These are phyloP conservation scores for Platynereis dumerilii DNA, from an alignment of 2,888 invertebrate species.

Conservation along the genomic window DNA sequence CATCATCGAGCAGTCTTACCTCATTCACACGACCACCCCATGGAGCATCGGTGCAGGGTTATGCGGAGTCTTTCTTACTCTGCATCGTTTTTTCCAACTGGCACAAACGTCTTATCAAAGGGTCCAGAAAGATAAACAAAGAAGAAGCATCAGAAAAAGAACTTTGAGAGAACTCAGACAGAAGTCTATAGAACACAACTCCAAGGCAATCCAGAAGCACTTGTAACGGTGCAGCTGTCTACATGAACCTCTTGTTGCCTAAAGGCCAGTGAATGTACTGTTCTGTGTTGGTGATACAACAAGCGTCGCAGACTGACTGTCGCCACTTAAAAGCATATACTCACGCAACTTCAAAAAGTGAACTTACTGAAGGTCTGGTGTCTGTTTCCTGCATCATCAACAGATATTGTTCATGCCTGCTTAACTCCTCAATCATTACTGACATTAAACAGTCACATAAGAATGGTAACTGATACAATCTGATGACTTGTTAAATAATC, in stretches of 20 bases:
- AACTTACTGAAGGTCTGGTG: too few relatives aligned
- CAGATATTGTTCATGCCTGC: too few relatives aligned
- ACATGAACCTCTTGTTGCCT: slow-evolving; percentile 15
- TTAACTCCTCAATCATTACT: too few relatives aligned
- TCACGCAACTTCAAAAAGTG: too few relatives aligned
- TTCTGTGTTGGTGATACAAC: too few relatives aligned
- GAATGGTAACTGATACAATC: too few relatives aligned
- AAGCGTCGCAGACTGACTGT: too few relatives aligned
- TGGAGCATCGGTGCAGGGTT: slow-evolving; percentile 39
- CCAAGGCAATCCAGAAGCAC: slow-evolving; percentile 2
- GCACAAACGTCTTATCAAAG: slow-evolving; percentile 33
- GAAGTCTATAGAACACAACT: slow-evolving; percentile 9
- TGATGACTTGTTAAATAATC: too few relatives aligned
- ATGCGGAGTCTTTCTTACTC: slow-evolving; percentile 40
- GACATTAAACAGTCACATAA: too few relatives aligned
- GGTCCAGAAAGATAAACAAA: slow-evolving; percentile 34
- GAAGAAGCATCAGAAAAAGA: slow-evolving; percentile 32
- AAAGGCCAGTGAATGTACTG: too few relatives aligned
- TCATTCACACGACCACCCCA: slow-evolving; percentile 38
- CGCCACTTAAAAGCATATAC: too few relatives aligned
- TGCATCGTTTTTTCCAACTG: slow-evolving; percentile 39
- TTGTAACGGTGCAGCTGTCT: background rate
- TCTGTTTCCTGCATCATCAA: too few relatives aligned
- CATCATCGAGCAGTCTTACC: slow-evolving; percentile 37
- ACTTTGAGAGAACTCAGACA: slow-evolving; percentile 27